Evolutionary conservation across 2,113 vertebrate species (phyloP), one percentile per base, ranked within the genome.

Genomic region (Scophthalmus maximus): DNA sequence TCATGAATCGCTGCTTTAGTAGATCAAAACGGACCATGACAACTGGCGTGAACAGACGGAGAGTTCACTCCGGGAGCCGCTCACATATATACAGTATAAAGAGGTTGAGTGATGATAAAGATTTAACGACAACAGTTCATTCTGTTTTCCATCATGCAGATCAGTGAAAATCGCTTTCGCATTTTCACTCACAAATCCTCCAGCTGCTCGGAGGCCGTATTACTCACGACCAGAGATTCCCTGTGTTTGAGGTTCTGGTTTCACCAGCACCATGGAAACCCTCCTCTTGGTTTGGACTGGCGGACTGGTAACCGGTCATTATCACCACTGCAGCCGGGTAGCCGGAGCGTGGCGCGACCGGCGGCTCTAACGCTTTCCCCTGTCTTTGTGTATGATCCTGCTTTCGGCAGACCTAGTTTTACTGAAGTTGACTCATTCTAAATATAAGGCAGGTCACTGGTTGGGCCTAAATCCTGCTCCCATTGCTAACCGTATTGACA

Each of bases 181-280:
- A n/a, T n/a, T n/a, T n/a, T n/a, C n/a, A n/a, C 32, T 53, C 15
- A 61, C 32, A 36, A 50, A 36, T 29, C 27, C 20, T 63, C 57
- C 60, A 26, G 59, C 40, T 17, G 11, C 18, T 62, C 26, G 12
- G 3, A 68, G 55, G 17, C 38, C 17, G 34, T 17, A 44, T 63
- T 36, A 15, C 29, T 79, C 20, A 9, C 62, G 62, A 36, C 25
- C 66, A 47, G 44, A 61, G 40, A 40, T 57, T 62, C 50, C 27
- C 27, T 23, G 23, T 84, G 74, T 87, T 90, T 83, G 55, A 59
- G 51, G 44, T 57, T 38, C 27, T 40, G 55, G 76, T 79, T 78
- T 69, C 50, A 22, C 40, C 44, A 40, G n/a, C 60, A 42, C 85
- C 78, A 88, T 82, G 77, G 82, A 74, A 83, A 87, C 87, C 12